These are phyloP conservation scores for Pocillopora meandrina DNA, from an alignment of 92 coral and sea anemone species.

Conservation along the genomic window DNA sequence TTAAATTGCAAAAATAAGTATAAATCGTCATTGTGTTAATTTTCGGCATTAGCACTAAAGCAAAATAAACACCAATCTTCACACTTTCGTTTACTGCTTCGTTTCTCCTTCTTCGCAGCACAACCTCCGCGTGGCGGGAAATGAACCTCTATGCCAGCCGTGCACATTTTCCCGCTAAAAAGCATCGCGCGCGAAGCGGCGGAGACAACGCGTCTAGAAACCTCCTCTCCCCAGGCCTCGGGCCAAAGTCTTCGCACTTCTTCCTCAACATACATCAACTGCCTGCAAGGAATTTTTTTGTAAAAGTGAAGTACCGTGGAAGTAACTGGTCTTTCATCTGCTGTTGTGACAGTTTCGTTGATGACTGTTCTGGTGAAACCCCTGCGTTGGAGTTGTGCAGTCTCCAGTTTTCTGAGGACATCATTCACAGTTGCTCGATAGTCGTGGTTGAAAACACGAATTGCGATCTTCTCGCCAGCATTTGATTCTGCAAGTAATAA, in stretches of 20 bases:
- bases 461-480: constrained; percentile 53
- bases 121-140: constrained; percentile 40
- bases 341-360: constrained; percentile 28
- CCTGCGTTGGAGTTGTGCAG: constrained; percentile 40
- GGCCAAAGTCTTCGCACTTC: constrained; percentile 53
- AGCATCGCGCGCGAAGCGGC: constrained; percentile 32
- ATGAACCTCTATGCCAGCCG: constrained; percentile 69
- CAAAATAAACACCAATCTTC: constrained; percentile 45
- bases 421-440: constrained; percentile 34
- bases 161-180: constrained; percentile 42
- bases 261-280: constrained; percentile 36
- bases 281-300: constrained; percentile 45
- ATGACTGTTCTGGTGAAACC: constrained; percentile 48
- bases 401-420: constrained; percentile 32
- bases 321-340: constrained; percentile 19
- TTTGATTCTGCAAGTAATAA: constrained; percentile 6
- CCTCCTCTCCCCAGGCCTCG: constrained; percentile 59
- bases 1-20: not conserved
- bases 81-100: not conserved
- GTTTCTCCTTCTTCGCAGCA: not conserved
- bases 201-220: constrained; percentile 46
- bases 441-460: constrained; percentile 56
- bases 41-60: constrained; percentile 10
- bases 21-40: not conserved
- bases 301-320: constrained; percentile 40